Percentiles rank a stretch among this genome's conserved stretches.
Evolutionary conservation across 2,113 vertebrate genomes (phyloP).

Genomic region (Melanostigma gelatinosum): DNA sequence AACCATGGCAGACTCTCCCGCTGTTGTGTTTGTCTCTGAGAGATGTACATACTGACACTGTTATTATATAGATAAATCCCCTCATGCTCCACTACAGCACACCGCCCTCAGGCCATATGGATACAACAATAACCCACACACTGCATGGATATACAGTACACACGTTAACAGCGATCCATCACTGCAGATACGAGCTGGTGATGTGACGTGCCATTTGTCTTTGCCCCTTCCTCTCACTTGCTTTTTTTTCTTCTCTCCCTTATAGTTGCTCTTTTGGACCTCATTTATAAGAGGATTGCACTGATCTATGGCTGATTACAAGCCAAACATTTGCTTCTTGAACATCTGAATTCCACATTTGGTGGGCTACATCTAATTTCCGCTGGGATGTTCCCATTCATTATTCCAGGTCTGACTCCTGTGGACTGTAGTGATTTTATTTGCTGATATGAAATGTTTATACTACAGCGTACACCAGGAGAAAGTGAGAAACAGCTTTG

Average conservation of each 20-base stretch:
- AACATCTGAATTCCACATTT: not conserved
- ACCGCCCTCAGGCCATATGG: not conserved
- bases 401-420: not conserved
- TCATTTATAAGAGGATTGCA: not conserved
- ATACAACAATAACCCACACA: conserved; percentile 28
- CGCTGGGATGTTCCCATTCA: not conserved
- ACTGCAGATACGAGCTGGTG: not conserved
- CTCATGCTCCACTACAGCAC: not conserved
- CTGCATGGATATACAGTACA: not conserved
- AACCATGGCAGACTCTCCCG: not conserved
- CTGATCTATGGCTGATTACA: not conserved
- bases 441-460: not conserved
- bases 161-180: conserved; percentile 9
- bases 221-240: not conserved
- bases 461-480: not conserved
- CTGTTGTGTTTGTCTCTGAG: conserved; percentile 19
- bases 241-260: not conserved
- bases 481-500: not conserved
- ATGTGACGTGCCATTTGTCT: conserved; percentile 13
- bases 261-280: not conserved
- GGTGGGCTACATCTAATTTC: not conserved
- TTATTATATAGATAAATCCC: conserved; percentile 22
- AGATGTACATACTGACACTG: not conserved
- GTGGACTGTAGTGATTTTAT: not conserved
- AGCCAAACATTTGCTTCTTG: not conserved